Evolutionary conservation across 1,140 invertebrate genomes (phyloP), one percentile per base, ranked within the genome.

Genomic region (Penaeus japonicus): DNA sequence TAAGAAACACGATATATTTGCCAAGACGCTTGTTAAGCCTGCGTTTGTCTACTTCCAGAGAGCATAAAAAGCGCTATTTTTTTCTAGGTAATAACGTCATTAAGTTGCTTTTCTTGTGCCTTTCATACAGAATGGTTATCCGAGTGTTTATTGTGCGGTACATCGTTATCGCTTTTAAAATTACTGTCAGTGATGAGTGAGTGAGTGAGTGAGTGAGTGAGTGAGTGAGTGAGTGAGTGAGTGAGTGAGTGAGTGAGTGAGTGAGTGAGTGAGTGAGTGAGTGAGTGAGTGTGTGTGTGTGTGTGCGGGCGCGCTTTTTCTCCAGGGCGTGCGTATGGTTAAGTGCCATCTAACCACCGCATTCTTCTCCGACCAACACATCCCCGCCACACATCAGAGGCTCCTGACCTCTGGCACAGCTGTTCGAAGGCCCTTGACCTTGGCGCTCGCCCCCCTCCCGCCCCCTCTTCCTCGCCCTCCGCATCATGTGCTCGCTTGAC

Each of bases 331-430:
- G 47, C 15, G 47, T 15, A 47, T 15, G 47, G 47, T 47, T 47
- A 47, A 7, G 47, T 7, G 10, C 4, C 47, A 7, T 0, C 47
- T 15, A 47, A 15, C 47, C 47, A 4, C 47, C 47, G 47, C 47
- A 47, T 47, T 47, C 47, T 47, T 47, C 10, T 15, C 47, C 47
- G 47, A 32, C 15, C 15, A 78, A 12, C n/a, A 35, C 32, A 53
- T 53, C 35, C 54, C 77, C 35, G 20, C 77, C 73, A 22, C 30
- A 20, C 18, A 77, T 20, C 62, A 10, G 55, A 17, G 47, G 20
- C 24, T 22, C 55, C 22, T 65, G 82, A 84, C 82, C 57, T 62
- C 82, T 47, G 32, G 20, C 82, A 84, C 83, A 84, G 53, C 62
- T 84, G 83, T 84, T 70, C 62, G 62, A 24, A 30, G 62, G 62